Evolutionary conservation across 2,797 vertebrate species (phyloP), one percentile per base, ranked within the genome.

Genomic region (Scomberomorus guttatus): DNA sequence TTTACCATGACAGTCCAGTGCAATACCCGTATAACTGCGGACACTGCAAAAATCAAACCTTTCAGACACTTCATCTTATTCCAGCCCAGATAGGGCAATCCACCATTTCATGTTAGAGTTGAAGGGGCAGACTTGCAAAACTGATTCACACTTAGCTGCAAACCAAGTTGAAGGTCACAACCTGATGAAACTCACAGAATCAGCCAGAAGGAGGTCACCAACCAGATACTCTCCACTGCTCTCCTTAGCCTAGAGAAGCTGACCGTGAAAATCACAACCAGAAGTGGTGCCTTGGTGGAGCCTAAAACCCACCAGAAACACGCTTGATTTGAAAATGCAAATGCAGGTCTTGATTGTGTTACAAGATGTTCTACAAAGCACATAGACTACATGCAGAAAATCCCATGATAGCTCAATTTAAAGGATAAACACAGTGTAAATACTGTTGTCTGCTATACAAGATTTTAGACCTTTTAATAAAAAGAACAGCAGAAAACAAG

Each of bases 151-250:
- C 58, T 64, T 32, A n/a, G 57, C 27, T 52, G 46, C 39, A 17
- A 66, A 69, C 34, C 27, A 62, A 67, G 42, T 17, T 48, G 48
- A 67, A 72, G 74, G 71, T 80, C 70, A 39, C 11, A 62, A 32
- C 29, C 6, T 32, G 29, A 15, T 15, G 18, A 78, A 63, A 22
- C 57, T 39, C 37, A 39, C 55, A 44, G 46, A 78, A 57, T 75
- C 71, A 59, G 51, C 66, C 64, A 58, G 72, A 69, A 58, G 34
- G 44, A 61, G 55, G 50, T 63, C 61, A 66, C 42, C 50, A 25
- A 58, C 11, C 37, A 39, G 37, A 39, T 39, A 29, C 17, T 44
- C n/a, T 75, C 60, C 68, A 52, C 27, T 12, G 44, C 15, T 32
- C 34, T 4, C 6, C 6, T 1, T 14, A 77, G 44, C 50, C 58